Base-by-base conservation (phyloP, 2,888 invertebrate species). In the Philereme vetulata region DNA sequence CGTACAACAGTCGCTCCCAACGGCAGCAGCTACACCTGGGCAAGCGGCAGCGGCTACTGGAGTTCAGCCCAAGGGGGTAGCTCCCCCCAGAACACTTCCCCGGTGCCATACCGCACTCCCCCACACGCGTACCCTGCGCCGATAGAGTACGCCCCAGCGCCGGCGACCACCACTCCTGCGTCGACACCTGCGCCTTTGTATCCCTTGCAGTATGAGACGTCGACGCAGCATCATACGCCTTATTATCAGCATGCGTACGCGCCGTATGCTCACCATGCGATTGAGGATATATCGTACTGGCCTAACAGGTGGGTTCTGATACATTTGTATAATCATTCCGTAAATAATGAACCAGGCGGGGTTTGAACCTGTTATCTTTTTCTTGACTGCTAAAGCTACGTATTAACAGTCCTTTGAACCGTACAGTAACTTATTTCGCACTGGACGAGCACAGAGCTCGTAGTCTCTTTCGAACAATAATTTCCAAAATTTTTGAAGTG, bases 221-320 rank as follows among this genome's bases (percentile, higher is more conserved):
- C 90, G 0, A 69, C 87, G 33, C 91, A 91, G 61, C 90, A 90
- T 51, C 90, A 90, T 65, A 86, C 91, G 4, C 85, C 91, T 0
- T 92, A 92, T 65, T 92, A 92, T 62, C 91, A 92, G 69, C 90
- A 90, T 64, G 90, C 91, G 21, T 92, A 92, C 61, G 88, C 90
- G 44, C 90, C 91, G 8, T 92, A 92, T 62, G 90, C 88, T 21
- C 91, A 92, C 68, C 91, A 92, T 59, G 88, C 90, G 4, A 90
- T 92, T 55, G 91, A 92, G 71, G 91, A 92, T 67, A 90, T 92
- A 52, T 90, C 91, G 0, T 92, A 91, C 63, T 92, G 91, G 91
- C 90, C 90, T 40, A 91, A 92, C 69, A 84, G 91, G 91, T 90
- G 60, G 72, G 60, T 60, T 44, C 34, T 38, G 6, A 34, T 54